Base-by-base conservation (phyloP, 2,888 invertebrate species). In the Rhamnusium bicolor region DNA sequence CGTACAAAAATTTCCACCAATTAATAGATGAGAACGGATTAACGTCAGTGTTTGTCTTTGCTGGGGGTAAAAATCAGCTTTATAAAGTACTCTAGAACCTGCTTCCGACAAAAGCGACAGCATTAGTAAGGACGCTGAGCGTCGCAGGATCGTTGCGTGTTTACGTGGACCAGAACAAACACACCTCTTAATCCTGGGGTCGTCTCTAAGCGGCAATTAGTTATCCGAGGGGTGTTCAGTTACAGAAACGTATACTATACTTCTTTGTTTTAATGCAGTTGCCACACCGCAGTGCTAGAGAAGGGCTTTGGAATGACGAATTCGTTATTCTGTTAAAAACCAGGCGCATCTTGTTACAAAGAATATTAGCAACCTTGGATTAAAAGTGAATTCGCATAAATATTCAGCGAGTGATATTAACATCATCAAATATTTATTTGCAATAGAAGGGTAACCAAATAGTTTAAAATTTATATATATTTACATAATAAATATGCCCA, bases 161-260 rank as follows among this genome's bases (percentile, higher is more conserved):
- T 51, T 51, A 51, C 51, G 51, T 51, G 51, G 16, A 8, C 51
- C 51, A 51, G 51, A 51, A 18, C 51, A 51, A 51, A 51, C 51
- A 51, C 19, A 19, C 18, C 51, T 51, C 51, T 51, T 51, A 51
- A 51, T 51, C 51, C 51, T 51, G 51, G 18, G 51, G 19, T 51
- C 16, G 51, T 18, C 19, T 51, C 51, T 51, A 51, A 51, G 51
- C 51, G 51, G 51, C 51, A 51, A 51, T 51, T 51, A 49, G 49
- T 49, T 49, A 51, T 18, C 1, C 10, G 51, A 51, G 51, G 18
- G 18, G 51, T 18, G 7, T 19, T 51, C 18, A 10, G 40, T 3
- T n/a, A 40, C 1, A 16, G 51, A 6, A 19, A 19, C 51, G 5
- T 10, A 51, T 18, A 16, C 18, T 49, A 2, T 8, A 8, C 49